These are phyloP conservation scores for Smithornis capensis DNA, from an alignment of 2,113 vertebrate genomes.

Conservation along the genomic window DNA sequence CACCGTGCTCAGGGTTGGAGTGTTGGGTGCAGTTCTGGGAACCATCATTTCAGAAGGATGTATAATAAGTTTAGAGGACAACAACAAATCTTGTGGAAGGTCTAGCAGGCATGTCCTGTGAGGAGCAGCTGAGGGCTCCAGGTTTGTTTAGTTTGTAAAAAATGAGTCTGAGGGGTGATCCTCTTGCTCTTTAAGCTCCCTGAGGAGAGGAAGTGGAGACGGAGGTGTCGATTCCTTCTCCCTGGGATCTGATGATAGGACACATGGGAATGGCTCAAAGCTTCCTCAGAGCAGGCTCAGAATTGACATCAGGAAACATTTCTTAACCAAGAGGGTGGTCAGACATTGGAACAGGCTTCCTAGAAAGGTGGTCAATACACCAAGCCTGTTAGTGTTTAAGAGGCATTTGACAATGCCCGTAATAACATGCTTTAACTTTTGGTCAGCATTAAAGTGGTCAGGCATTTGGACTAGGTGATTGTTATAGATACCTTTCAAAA, in stretches of 20 bases:
- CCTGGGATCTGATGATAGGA: background rate
- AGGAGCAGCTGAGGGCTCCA: background rate
- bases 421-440: background rate
- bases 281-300: background rate
- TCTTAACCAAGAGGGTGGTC: background rate
- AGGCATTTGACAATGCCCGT: background rate
- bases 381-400: background rate
- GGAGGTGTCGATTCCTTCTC: background rate
- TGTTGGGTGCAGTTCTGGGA: background rate
- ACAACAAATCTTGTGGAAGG: background rate
- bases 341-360: background rate
- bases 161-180: background rate
- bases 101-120: background rate
- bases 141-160: background rate
- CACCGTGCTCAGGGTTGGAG: background rate
- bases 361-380: background rate
- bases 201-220: background rate
- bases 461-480: background rate
- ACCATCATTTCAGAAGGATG: fast-evolving
- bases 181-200: background rate
- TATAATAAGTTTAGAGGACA: background rate
- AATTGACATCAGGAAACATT: background rate
- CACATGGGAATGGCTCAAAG: background rate
- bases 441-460: background rate
- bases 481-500: background rate